Conservation (phyloP, 2,888 invertebrate species). For the Acleris laterana region DNA sequence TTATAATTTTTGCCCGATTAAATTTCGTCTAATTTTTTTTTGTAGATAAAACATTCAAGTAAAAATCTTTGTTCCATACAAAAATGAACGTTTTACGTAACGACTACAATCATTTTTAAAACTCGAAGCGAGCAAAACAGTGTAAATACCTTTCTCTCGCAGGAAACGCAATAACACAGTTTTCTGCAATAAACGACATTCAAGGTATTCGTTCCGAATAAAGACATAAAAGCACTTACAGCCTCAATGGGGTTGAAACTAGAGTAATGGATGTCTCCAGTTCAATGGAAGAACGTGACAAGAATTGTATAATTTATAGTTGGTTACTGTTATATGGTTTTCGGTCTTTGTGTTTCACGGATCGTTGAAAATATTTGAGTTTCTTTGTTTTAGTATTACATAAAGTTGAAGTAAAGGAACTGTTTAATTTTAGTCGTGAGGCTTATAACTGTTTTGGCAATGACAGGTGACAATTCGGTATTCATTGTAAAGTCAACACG, state of each 20-base stretch:
- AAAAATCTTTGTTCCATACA: too few relatives aligned
- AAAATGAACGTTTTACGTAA: too few relatives aligned
- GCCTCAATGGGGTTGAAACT: conserved; percentile 38
- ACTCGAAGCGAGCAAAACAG: conserved; percentile 18
- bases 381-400: too few relatives aligned
- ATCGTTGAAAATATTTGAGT: neutral
- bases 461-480: too few relatives aligned
- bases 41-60: too few relatives aligned
- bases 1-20: too few relatives aligned
- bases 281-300: conserved; percentile 29
- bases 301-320: conserved; percentile 21
- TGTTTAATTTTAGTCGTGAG: too few relatives aligned
- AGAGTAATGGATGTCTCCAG: conserved; percentile 39
- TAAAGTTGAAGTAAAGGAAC: too few relatives aligned
- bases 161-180: conserved; percentile 27
- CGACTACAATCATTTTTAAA: conserved; percentile 9
- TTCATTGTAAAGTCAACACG: too few relatives aligned
- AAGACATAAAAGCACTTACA: conserved; percentile 36
- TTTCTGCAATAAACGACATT: conserved; percentile 27
- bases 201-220: conserved; percentile 25
- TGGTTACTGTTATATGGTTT: conserved; percentile 1
- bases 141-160: conserved; percentile 7
- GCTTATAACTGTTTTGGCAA: too few relatives aligned
- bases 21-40: too few relatives aligned
- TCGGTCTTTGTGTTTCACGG: neutral